Conservation (phyloP, 2,888 invertebrate genomes). For the Mechanitis mazaeus region DNA sequence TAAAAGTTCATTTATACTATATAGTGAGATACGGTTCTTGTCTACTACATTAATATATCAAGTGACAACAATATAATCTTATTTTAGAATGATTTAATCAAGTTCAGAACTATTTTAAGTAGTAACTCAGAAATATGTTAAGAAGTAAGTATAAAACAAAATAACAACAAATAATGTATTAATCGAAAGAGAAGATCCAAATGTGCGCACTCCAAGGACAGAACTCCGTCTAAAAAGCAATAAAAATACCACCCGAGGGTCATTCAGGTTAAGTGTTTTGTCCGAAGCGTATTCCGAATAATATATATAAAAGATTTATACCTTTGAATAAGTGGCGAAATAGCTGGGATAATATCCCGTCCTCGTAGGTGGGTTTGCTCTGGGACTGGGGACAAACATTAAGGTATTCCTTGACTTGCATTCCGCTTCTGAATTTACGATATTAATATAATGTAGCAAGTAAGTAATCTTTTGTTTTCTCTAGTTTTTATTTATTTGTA, state of each 20-base stretch:
- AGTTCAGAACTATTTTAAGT: too few species aligned
- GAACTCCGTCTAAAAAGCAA: slow-evolving; percentile 48
- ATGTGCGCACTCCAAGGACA: slow-evolving; percentile 34
- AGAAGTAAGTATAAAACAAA: too few species aligned
- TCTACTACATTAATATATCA: too few species aligned
- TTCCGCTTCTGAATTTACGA: slow-evolving; percentile 20
- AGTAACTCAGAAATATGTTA: too few species aligned
- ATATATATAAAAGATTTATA: slow-evolving; percentile 60
- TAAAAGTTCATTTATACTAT: neutral
- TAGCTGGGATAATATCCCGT: slow-evolving; percentile 48
- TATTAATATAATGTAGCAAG: slow-evolving; percentile 10
- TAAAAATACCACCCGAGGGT: slow-evolving; percentile 64
- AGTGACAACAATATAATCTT: too few species aligned
- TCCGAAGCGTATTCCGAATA: slow-evolving; percentile 51
- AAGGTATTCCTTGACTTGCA: slow-evolving; percentile 27
- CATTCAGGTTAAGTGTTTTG: slow-evolving; percentile 68
- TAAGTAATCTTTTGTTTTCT: slow-evolving; percentile 1
- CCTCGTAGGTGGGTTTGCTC: slow-evolving; percentile 30
- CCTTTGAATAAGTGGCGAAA: slow-evolving; percentile 48
- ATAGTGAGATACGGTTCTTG: too few species aligned
- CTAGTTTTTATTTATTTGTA: too few species aligned
- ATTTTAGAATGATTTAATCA: too few species aligned
- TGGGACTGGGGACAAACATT: slow-evolving; percentile 20
- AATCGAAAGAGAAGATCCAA: slow-evolving; percentile 11
- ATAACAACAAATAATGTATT: too few species aligned